phyloP scores from a whole-genome alignment of 2,113 vertebrate genomes.

The Ammodytes dubius region DNA sequence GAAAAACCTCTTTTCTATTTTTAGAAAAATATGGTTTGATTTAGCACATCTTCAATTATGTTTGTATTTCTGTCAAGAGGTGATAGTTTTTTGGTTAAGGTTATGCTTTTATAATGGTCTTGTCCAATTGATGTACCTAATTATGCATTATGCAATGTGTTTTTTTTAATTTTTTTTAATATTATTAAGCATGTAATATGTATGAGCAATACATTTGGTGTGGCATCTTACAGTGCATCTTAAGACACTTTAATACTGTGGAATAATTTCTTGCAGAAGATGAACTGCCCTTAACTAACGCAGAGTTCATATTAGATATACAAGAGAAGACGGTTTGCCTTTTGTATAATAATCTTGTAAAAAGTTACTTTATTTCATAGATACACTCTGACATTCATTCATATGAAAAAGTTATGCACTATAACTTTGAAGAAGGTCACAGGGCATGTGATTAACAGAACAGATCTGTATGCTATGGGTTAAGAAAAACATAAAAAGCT shows the following conservation, averaged over 20 bases:
- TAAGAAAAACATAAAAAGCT: too few species aligned
- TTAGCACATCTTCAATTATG: not conserved
- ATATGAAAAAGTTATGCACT: too few species aligned
- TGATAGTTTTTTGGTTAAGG: slow-evolving; percentile 26
- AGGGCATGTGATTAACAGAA: too few species aligned
- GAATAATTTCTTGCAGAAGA: slow-evolving; percentile 50
- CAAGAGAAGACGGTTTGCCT: not conserved
- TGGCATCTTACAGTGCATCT: slow-evolving; percentile 51
- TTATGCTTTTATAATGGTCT: not conserved
- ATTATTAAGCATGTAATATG: not conserved
- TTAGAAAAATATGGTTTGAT: not conserved
- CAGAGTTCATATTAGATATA: slow-evolving; percentile 13
- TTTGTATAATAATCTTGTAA: not conserved
- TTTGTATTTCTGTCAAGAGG: not conserved
- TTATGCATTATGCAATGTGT: not conserved
- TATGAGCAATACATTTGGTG: not conserved
- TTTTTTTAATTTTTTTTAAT: too few species aligned
- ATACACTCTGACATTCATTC: too few species aligned
- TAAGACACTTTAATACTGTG: slow-evolving; percentile 25
- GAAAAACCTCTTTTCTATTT: slow-evolving; percentile 34
- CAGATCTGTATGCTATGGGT: too few species aligned
- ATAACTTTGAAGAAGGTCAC: too few species aligned
- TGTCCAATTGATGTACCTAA: not conserved
- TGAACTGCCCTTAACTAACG: slow-evolving; percentile 21
- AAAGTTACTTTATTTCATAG: not conserved